Percentiles rank a stretch among this genome's conserved stretches.
Conservation (phyloP, 2,888 invertebrate genomes). For the Melinaea marsaeus region DNA sequence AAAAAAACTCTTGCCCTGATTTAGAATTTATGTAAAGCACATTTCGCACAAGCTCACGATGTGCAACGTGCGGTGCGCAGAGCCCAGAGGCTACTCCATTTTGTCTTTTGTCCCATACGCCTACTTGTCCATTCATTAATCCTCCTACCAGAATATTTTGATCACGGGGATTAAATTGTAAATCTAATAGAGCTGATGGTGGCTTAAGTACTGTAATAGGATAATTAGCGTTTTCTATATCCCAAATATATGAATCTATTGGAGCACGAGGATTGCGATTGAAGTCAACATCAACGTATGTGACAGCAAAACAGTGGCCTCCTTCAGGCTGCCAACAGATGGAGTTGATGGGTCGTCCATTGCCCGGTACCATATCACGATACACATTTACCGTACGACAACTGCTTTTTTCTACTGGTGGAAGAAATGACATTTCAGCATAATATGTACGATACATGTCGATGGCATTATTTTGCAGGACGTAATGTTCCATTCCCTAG, state of each 20-base stretch:
- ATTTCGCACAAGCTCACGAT: slow-evolving; percentile 90
- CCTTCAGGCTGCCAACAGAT: slow-evolving; percentile 93
- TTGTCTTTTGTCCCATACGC: slow-evolving; percentile 87
- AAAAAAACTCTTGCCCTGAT: slow-evolving; percentile 95
- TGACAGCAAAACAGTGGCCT: slow-evolving; percentile 86
- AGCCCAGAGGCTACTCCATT: slow-evolving; percentile 84
- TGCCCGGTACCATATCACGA: slow-evolving; percentile 79
- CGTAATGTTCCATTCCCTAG: slow-evolving; percentile 88
- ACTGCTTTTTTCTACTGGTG: slow-evolving; percentile 80
- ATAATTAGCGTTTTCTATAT: slow-evolving; percentile 90
- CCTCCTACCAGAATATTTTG: slow-evolving; percentile 31
- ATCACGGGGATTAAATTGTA: slow-evolving; percentile 83
- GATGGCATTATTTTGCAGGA: slow-evolving; percentile 93
- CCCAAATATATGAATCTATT: slow-evolving; percentile 85
- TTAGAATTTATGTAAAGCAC: slow-evolving; percentile 94
- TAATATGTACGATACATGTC: slow-evolving; percentile 95
- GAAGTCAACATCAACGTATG: slow-evolving; percentile 88
- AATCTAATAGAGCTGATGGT: slow-evolving; percentile 83
- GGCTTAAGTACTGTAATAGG: slow-evolving; percentile 84
- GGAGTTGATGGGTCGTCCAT: slow-evolving; percentile 83
- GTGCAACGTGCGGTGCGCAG: slow-evolving; percentile 87
- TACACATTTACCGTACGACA: slow-evolving; percentile 91
- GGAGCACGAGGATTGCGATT: slow-evolving; percentile 71
- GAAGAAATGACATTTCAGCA: slow-evolving; percentile 81
- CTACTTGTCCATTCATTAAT: slow-evolving; percentile 50